Base-by-base conservation (phyloP, 2,888 invertebrate species). In the Herminia tarsipennalis region DNA sequence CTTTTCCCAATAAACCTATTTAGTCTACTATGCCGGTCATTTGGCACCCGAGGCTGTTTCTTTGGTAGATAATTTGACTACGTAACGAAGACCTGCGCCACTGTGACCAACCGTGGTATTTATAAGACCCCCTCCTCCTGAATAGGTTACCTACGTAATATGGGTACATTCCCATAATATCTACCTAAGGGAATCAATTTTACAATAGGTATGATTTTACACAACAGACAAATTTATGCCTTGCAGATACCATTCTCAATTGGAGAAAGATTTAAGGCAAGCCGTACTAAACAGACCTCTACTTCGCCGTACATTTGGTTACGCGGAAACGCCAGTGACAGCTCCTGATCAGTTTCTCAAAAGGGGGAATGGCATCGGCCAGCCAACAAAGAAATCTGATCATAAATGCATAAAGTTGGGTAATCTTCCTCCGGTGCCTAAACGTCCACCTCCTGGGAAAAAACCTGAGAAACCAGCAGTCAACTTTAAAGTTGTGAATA, bases 221-320 rank as follows among this genome's bases (percentile, higher is more conserved):
- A n/a, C n/a, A n/a, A 16, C 6, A 3, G 6, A 1, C 5, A 12
- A 3, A 14, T 18, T 17, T 27, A n/a, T n/a, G n/a, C 6, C 13
- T 53, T 54, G 16, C 61, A 92, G 92, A 66, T 93, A 93, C 63
- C 85, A 88, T 64, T 93, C 93, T 0, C 81, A 92, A 78, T 79
- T 91, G 66, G 78, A 91, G 40, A 81, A 87, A 41, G 86, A 93
- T 38, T 73, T 92, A 17, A 88, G 83, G 61, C 84, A 85, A 49
- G 71, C 27, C 25, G 5, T 47, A n/a, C 14, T 76, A 20, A 92
- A 90, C 68, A 86, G 65, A 45, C 83, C 82, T 1, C 86, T 92
- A 55, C 71, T 86, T 1, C 92, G 92, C 61, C 92, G 92, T 30
- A 94, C 94, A 0, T 94, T 96, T 92, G 96, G 95, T 0, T 92